These are phyloP conservation scores for Platalea minor DNA, from an alignment of 2,797 vertebrate species.

Conservation along the genomic window DNA sequence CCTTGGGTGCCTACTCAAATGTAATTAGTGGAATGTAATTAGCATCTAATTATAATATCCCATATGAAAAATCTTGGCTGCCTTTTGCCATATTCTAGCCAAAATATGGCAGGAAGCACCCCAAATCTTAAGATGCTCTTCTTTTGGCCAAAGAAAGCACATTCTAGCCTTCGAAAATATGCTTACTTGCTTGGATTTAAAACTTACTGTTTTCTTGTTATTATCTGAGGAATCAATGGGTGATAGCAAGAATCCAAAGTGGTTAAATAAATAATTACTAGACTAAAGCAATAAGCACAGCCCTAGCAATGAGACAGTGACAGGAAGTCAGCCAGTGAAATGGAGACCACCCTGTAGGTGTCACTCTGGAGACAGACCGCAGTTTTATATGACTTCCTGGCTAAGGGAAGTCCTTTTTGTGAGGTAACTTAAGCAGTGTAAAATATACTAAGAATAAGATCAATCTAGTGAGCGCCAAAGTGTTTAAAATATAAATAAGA, in stretches of 20 bases:
- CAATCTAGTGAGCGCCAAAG: not conserved
- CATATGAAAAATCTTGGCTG: slow-evolving; percentile 53
- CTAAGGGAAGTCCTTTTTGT: not conserved
- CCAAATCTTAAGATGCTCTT: not conserved
- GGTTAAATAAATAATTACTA: not conserved
- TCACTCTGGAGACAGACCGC: not conserved
- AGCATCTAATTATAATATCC: slow-evolving; percentile 81
- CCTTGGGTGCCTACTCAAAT: slow-evolving; percentile 76
- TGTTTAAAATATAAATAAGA: not conserved
- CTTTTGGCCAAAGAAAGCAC: not conserved
- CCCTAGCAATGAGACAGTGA: not conserved
- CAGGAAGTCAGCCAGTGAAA: not conserved
- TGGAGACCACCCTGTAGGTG: not conserved
- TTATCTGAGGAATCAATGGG: not conserved
- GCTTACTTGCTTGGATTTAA: not conserved
- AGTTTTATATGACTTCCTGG: not conserved
- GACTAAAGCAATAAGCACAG: not conserved
- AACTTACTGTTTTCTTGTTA: not conserved
- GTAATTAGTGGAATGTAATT: slow-evolving; percentile 84
- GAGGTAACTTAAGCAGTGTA: not conserved
- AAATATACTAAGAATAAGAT: not conserved
- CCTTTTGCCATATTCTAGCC: not conserved
- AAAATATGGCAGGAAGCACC: not conserved
- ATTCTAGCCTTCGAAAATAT: not conserved
- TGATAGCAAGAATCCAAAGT: not conserved